These are phyloP conservation scores for Acleris literana DNA, from an alignment of 2,888 invertebrate species.

Conservation along the genomic window DNA sequence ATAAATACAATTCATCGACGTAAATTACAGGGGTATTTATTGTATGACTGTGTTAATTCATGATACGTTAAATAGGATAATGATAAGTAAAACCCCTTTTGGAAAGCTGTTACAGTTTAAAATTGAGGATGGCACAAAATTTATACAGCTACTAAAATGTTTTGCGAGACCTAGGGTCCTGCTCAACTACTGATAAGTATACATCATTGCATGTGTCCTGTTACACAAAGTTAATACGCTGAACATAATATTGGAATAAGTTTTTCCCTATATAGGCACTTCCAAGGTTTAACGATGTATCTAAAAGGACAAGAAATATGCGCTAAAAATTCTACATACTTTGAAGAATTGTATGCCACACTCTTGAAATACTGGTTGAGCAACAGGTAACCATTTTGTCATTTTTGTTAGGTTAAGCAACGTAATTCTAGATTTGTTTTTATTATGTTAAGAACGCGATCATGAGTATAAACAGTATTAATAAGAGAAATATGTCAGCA, in stretches of 20 bases:
- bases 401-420: slow-evolving; percentile 30
- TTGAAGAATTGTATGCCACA: slow-evolving; percentile 29
- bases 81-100: no score
- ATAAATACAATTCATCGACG: no score
- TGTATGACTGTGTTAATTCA: no score
- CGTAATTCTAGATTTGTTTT: slow-evolving; percentile 5
- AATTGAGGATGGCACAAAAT: no score
- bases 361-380: slow-evolving; percentile 32
- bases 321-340: slow-evolving; percentile 18
- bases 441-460: neutral
- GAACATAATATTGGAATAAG: slow-evolving; percentile 13
- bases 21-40: no score
- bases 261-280: slow-evolving; percentile 24
- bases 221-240: neutral
- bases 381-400: slow-evolving; percentile 34
- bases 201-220: no score
- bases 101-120: no score
- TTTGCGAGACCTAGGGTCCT: no score
- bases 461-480: neutral
- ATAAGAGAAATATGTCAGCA: neutral
- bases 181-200: no score
- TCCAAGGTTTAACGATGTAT: slow-evolving; percentile 19
- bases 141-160: no score
- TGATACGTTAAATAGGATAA: no score
- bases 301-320: slow-evolving; percentile 31